Conservation (phyloP, 2,888 invertebrate genomes). For the Limnephilus marmoratus region DNA sequence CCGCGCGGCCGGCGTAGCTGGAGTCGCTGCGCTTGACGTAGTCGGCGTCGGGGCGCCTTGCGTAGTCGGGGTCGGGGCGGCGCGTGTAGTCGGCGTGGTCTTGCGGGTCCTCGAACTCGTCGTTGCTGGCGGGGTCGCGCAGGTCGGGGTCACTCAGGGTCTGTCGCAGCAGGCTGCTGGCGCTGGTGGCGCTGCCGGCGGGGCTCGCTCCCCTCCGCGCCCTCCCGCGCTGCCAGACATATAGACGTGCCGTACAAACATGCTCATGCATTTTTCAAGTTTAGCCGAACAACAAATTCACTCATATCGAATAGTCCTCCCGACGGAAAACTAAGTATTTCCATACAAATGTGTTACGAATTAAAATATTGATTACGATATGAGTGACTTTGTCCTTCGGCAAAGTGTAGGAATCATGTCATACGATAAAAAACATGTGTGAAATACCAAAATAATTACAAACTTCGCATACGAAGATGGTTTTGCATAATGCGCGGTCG, state of each 20-base stretch:
- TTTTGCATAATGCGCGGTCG: too few species aligned
- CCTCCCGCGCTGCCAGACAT: slow-evolving; percentile 54
- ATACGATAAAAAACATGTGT: not conserved
- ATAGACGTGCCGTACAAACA: slow-evolving; percentile 56
- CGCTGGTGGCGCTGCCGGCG: slow-evolving; percentile 51
- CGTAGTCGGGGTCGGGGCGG: slow-evolving; percentile 18
- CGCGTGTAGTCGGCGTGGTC: slow-evolving; percentile 20
- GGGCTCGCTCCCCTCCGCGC: slow-evolving; percentile 46
- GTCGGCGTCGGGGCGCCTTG: not conserved
- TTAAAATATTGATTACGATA: not conserved
- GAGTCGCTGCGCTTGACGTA: slow-evolving; percentile 28
- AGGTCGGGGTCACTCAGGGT: slow-evolving; percentile 48
- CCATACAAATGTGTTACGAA: too few species aligned
- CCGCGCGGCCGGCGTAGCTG: slow-evolving; percentile 16
- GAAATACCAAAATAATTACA: not conserved
- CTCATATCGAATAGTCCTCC: not conserved
- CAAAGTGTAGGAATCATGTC: not conserved
- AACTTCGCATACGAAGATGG: too few species aligned
- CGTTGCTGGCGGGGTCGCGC: slow-evolving; percentile 41
- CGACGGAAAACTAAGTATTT: not conserved
- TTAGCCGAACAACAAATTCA: not conserved
- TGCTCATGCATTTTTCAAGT: slow-evolving; percentile 41
- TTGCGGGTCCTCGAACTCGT: slow-evolving; percentile 21
- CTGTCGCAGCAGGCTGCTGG: slow-evolving; percentile 53
- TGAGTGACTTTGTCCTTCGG: not conserved